Evolutionary conservation across 35 echinoderm and acorn worm species (phyloP).

Genomic region (Holothuria glaberrima): DNA sequence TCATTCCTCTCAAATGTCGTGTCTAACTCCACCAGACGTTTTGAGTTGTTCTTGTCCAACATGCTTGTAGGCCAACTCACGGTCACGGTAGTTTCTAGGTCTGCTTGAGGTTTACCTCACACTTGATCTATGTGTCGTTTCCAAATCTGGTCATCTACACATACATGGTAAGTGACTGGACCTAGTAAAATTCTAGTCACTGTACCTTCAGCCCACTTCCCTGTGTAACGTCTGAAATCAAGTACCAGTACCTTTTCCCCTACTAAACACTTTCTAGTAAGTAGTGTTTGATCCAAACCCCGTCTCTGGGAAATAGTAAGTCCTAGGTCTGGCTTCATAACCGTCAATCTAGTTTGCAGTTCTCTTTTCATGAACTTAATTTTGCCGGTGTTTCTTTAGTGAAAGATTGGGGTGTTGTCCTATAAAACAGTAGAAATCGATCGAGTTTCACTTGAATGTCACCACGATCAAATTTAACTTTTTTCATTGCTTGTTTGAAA

Average conservation of each 20-base stretch:
- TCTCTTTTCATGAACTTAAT: neutral
- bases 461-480: neutral
- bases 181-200: no score
- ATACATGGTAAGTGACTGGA: neutral
- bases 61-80: neutral
- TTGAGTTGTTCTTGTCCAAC: slow-evolving; percentile 7
- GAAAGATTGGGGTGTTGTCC: neutral
- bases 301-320: slow-evolving; percentile 5
- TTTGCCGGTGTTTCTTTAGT: neutral
- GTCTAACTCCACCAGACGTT: no score
- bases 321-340: slow-evolving; percentile 11
- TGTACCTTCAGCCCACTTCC: neutral
- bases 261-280: neutral
- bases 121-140: neutral
- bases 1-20: no score
- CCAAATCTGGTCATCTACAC: slow-evolving; percentile 7
- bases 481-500: no score
- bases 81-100: neutral
- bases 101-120: neutral
- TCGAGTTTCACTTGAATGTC: slow-evolving; percentile 21
- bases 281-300: neutral
- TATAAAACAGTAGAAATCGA: slow-evolving; percentile 8
- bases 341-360: neutral
- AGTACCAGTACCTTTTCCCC: neutral
- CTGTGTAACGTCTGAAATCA: neutral